Conservation (phyloP, 2,888 invertebrate species). For the Mesoligia furuncula region DNA sequence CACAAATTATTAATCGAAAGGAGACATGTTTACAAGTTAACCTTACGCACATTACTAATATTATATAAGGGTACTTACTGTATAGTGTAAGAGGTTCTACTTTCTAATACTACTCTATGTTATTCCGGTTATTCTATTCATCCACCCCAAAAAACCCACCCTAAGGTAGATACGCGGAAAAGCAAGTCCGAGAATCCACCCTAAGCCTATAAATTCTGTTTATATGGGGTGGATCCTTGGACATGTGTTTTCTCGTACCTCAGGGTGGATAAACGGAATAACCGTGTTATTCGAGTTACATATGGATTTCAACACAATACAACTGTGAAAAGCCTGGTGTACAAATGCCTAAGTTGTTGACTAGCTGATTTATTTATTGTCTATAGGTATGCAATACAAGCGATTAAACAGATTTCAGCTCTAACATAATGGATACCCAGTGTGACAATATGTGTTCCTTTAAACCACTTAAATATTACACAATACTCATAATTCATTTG, state of each 20-base stretch:
- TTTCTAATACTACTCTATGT: constrained; percentile 55
- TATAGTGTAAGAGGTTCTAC: constrained; percentile 52
- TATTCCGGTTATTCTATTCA: constrained; percentile 13
- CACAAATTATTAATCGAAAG: constrained; percentile 64
- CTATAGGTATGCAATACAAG: constrained; percentile 66
- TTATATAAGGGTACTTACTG: constrained; percentile 56
- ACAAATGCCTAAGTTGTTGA: constrained; percentile 77
- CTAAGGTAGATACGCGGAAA: neutral
- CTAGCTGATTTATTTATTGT: constrained; percentile 76
- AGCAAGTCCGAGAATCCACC: neutral
- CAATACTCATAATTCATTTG: constrained; percentile 75
- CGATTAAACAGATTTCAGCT: constrained; percentile 65
- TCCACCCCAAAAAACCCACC: neutral
- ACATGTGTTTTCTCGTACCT: too few species aligned
- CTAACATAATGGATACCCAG: constrained; percentile 65
- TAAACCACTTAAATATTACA: constrained; percentile 60
- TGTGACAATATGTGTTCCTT: constrained; percentile 58
- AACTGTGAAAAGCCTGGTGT: constrained; percentile 65
- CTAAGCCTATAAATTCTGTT: too few species aligned
- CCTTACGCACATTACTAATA: constrained; percentile 48
- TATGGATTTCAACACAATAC: constrained; percentile 59
- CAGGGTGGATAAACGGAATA: neutral
- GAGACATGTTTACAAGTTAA: constrained; percentile 54
- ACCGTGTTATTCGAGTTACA: constrained; percentile 52
- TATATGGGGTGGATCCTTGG: too few species aligned